Conservation (phyloP, 2,797 vertebrate species). For the Ispidina picta region DNA sequence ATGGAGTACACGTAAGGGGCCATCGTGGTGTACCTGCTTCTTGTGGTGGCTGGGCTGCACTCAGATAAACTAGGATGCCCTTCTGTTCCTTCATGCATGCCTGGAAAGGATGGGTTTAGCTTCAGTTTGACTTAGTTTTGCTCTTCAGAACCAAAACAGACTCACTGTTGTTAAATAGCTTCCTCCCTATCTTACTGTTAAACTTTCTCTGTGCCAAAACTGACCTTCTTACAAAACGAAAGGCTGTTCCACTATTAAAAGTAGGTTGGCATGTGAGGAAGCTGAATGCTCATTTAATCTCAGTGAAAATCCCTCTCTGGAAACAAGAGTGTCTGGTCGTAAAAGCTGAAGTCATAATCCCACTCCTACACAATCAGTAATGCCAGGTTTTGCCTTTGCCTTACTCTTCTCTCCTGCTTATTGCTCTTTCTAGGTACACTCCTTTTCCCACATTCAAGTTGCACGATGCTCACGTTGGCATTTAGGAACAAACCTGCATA, state of each 20-base stretch:
- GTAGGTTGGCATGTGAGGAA: background rate
- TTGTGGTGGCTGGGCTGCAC: background rate
- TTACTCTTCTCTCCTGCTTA: accelerated
- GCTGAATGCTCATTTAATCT: background rate
- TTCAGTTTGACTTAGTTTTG: background rate
- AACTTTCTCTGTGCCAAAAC: background rate
- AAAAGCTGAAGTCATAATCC: background rate
- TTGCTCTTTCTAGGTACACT: background rate
- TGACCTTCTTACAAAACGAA: background rate
- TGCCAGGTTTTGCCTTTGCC: background rate
- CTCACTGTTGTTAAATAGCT: background rate
- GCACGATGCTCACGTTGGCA: background rate
- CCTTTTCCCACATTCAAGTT: background rate
- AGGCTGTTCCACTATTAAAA: background rate
- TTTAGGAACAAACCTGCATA: background rate
- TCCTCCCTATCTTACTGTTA: background rate
- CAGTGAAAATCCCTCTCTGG: background rate
- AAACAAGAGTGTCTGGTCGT: background rate
- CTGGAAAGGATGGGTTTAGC: background rate
- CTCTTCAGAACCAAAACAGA: background rate
- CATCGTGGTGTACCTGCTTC: accelerated
- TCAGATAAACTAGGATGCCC: background rate
- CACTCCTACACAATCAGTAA: background rate
- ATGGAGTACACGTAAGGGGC: slow-evolving; percentile 86
- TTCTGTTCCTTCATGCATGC: background rate